Conservation (phyloP, 53 echinoderm and acorn worm genomes). For the Stichopus horrens region DNA sequence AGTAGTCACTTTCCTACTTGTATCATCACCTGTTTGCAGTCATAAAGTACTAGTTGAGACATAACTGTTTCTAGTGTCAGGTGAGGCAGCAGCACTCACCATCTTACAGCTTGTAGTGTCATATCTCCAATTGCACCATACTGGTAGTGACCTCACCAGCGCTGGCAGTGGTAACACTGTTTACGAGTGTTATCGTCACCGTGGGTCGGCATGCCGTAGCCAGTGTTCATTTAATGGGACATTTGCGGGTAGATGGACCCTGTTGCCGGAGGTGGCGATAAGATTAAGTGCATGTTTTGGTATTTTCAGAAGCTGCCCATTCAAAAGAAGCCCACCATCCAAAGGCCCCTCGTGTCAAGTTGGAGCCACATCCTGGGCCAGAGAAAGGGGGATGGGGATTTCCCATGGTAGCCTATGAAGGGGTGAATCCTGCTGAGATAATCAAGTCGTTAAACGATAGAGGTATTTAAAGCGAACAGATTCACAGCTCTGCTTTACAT, state of each 20-base stretch:
- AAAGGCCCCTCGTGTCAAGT: constrained; percentile 37
- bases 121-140: too few relatives aligned
- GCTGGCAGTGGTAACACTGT: too few relatives aligned
- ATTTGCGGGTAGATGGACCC: neutral
- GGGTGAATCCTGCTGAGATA: constrained; percentile 4
- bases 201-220: neutral
- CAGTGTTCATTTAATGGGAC: neutral
- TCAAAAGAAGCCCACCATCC: constrained; percentile 30
- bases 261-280: neutral
- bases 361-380: constrained; percentile 31
- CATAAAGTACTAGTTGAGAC: too few relatives aligned
- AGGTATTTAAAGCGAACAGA: neutral
- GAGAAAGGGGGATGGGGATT: constrained; percentile 31
- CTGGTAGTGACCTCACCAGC: too few relatives aligned
- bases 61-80: too few relatives aligned
- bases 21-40: too few relatives aligned
- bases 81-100: too few relatives aligned
- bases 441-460: constrained; percentile 32
- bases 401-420: constrained; percentile 23
- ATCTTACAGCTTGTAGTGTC: too few relatives aligned
- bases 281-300: constrained; percentile 13
- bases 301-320: constrained; percentile 29
- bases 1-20: too few relatives aligned
- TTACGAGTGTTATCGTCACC: too few relatives aligned
- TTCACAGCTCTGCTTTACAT: neutral